Evolutionary conservation across 2,113 vertebrate species (phyloP).

Genomic region (Periophthalmus modestus): DNA sequence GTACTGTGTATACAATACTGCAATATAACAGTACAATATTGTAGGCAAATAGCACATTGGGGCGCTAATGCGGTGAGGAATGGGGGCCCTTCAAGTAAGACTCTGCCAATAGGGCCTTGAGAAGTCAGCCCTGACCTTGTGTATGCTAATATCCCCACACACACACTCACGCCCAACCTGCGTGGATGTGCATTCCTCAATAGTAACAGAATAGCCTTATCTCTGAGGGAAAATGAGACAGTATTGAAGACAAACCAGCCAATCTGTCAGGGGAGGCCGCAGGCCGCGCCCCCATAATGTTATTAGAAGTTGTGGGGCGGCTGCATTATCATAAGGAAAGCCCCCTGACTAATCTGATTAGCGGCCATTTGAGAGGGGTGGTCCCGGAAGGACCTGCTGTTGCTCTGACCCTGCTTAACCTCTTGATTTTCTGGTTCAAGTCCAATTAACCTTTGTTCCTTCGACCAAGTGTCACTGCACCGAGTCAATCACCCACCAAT

Average conservation of each 20-base stretch:
- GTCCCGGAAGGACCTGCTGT: slow-evolving; percentile 87
- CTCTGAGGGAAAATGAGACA: not conserved
- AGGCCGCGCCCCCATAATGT: slow-evolving; percentile 45
- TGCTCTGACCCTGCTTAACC: slow-evolving; percentile 89
- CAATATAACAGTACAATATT: too few species aligned
- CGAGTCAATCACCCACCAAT: slow-evolving; percentile 89
- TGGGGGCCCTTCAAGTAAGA: too few species aligned
- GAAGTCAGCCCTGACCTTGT: too few species aligned
- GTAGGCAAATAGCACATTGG: too few species aligned
- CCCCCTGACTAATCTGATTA: slow-evolving; percentile 90
- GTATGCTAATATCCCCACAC: not conserved
- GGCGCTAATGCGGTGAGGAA: too few species aligned
- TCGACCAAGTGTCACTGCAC: slow-evolving; percentile 85
- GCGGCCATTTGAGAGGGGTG: slow-evolving; percentile 83
- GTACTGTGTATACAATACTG: too few species aligned
- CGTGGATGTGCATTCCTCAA: not conserved
- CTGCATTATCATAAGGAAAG: slow-evolving; percentile 75
- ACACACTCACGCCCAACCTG: not conserved
- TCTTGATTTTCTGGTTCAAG: slow-evolving; percentile 98
- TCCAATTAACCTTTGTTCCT: slow-evolving; percentile 95
- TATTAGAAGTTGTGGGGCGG: slow-evolving; percentile 62
- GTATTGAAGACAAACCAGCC: not conserved
- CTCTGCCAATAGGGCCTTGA: too few species aligned
- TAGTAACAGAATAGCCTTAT: not conserved
- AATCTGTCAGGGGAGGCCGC: not conserved